Percentiles rank a stretch among this genome's conserved stretches.
Evolutionary conservation across 2,888 invertebrate species (phyloP).

Genomic region (Odiellus spinosus): DNA sequence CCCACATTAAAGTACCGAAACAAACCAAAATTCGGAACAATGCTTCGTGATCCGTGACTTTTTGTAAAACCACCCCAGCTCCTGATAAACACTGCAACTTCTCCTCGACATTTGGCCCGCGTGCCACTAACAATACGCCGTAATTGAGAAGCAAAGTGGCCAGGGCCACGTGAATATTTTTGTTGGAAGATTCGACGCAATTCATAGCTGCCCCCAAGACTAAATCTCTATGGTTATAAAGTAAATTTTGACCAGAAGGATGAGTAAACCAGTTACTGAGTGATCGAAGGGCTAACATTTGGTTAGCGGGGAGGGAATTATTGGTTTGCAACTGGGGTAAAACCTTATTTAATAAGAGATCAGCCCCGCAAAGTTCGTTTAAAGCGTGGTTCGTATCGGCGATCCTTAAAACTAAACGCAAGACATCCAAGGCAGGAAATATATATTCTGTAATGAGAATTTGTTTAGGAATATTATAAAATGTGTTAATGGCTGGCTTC

Average conservation of each 20-base stretch:
- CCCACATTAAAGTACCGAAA: slow-evolving; percentile 46
- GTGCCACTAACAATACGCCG: slow-evolving; percentile 35
- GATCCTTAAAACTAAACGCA: slow-evolving; percentile 62
- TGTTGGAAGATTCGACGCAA: slow-evolving; percentile 22
- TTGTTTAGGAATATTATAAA: too few relatives aligned
- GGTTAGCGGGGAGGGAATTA: slow-evolving; percentile 47
- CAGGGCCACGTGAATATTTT: slow-evolving; percentile 48
- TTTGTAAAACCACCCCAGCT: slow-evolving; percentile 17
- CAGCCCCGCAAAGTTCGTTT: slow-evolving; percentile 18
- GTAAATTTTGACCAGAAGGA: slow-evolving; percentile 27
- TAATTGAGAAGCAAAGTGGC: slow-evolving; percentile 55
- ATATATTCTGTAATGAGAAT: slow-evolving; percentile 43
- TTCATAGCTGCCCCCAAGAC: slow-evolving; percentile 22
- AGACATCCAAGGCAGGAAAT: slow-evolving; percentile 75
- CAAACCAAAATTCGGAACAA: slow-evolving; percentile 58
- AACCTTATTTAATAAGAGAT: slow-evolving; percentile 25
- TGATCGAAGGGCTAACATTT: slow-evolving; percentile 57
- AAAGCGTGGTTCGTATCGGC: slow-evolving; percentile 42
- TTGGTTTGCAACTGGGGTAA: slow-evolving; percentile 26
- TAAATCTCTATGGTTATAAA: slow-evolving; percentile 17
- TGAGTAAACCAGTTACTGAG: slow-evolving; percentile 67
- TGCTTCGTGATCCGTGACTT: slow-evolving; percentile 50
- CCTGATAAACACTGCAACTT: slow-evolving; percentile 20
- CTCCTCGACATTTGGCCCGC: slow-evolving; percentile 6
- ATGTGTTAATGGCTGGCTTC: too few relatives aligned